phyloP scores from a whole-genome alignment of 1,140 invertebrate species.

The Drosophila nigromelanica region DNA sequence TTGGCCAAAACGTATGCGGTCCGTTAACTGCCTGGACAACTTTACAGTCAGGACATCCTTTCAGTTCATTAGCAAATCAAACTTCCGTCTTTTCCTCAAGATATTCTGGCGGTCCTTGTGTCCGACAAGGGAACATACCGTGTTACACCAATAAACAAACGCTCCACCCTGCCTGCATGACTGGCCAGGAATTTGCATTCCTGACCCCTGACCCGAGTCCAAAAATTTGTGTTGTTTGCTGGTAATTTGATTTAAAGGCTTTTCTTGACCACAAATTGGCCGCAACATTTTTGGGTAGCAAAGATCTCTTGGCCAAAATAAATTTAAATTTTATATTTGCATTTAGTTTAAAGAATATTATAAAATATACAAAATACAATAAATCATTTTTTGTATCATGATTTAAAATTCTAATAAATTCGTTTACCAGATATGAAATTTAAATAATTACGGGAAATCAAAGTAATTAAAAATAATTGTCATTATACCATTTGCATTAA shows the following conservation, averaged over 20 bases:
- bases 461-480: constrained; percentile 1
- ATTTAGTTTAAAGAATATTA: too few relatives aligned
- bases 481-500: background rate
- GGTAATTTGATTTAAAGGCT: constrained; percentile 72
- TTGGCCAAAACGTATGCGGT: constrained; percentile 15
- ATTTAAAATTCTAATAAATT: too few relatives aligned
- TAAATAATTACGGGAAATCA: constrained; percentile 1
- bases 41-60: constrained; percentile 63
- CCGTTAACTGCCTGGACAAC: constrained; percentile 26
- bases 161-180: constrained; percentile 2
- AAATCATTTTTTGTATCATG: too few relatives aligned
- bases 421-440: background rate
- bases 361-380: too few relatives aligned
- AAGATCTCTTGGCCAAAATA: too few relatives aligned
- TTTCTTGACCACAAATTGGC: constrained; percentile 31
- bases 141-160: constrained; percentile 49
- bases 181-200: constrained; percentile 63
- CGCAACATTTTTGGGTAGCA: background rate
- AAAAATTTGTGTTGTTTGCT: constrained; percentile 57
- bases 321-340: too few relatives aligned
- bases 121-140: constrained; percentile 57
- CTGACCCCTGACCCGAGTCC: constrained; percentile 34
- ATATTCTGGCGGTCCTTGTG: constrained; percentile 48
- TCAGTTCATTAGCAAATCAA: constrained; percentile 80
- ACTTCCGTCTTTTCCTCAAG: constrained; percentile 67